A percentile compares a stretch with the other conserved stretches of the same genome.
Evolutionary conservation across 2,888 invertebrate genomes (phyloP).

Genomic region (Kuschelorhynchus macadamiae): DNA sequence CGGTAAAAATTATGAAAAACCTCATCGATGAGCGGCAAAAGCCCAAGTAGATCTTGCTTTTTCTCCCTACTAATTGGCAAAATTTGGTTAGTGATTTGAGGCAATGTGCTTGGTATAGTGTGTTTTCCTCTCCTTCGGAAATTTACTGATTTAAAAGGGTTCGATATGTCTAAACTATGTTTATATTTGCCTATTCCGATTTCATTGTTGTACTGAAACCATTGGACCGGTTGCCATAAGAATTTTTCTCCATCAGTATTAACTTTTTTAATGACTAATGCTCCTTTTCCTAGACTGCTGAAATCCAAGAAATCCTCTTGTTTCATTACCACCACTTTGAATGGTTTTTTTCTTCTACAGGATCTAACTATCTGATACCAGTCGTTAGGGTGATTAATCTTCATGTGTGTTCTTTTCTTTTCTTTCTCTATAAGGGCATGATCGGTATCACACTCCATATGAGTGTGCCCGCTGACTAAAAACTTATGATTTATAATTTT

Average conservation of each 20-base stretch:
- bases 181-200: slow-evolving; percentile 21
- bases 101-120: slow-evolving; percentile 12
- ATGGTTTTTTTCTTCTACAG: slow-evolving; percentile 18
- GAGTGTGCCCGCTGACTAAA: slow-evolving; percentile 48
- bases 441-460: slow-evolving; percentile 53
- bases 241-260: slow-evolving; percentile 25
- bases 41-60: slow-evolving; percentile 5
- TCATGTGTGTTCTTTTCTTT: slow-evolving; percentile 5
- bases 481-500: too few species aligned
- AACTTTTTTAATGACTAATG: slow-evolving; percentile 12
- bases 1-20: slow-evolving; percentile 18
- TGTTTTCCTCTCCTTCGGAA: slow-evolving; percentile 12
- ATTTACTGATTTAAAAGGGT: slow-evolving; percentile 16
- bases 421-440: slow-evolving; percentile 50
- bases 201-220: slow-evolving; percentile 17
- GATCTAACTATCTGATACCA: slow-evolving; percentile 26
- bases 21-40: slow-evolving; percentile 15
- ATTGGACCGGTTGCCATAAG: slow-evolving; percentile 25
- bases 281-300: slow-evolving; percentile 13
- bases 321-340: slow-evolving; percentile 25
- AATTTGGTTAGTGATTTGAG: slow-evolving; percentile 1
- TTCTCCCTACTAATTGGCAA: slow-evolving; percentile 12
- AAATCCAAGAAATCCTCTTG: slow-evolving; percentile 19
- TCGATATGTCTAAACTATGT: slow-evolving; percentile 1
- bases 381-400: slow-evolving; percentile 17